Conservation (phyloP, 2,888 invertebrate genomes). For the Melinopterus prodromus region DNA sequence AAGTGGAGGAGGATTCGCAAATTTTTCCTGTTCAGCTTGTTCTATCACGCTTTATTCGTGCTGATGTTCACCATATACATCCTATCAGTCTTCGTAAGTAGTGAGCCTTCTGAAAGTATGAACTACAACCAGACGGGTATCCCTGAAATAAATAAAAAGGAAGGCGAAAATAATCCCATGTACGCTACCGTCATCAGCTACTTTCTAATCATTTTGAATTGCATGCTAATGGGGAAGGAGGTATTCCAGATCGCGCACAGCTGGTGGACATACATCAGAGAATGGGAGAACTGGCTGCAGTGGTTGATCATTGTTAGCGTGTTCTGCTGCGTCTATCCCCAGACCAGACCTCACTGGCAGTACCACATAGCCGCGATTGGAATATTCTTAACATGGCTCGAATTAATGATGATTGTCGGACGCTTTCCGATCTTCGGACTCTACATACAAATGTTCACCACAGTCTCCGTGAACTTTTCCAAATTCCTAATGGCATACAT, state of each 20-base stretch:
- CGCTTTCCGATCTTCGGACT: constrained; percentile 86
- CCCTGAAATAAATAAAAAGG: constrained; percentile 5
- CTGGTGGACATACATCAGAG: constrained; percentile 74
- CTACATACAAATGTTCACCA: constrained; percentile 89
- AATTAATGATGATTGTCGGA: constrained; percentile 86
- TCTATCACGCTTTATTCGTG: constrained; percentile 81
- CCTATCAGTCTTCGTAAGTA: constrained; percentile 68
- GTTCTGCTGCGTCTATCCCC: constrained; percentile 69
- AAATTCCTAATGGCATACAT: constrained; percentile 84
- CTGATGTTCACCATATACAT: constrained; percentile 78
- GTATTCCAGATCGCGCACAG: constrained; percentile 80
- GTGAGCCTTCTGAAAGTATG: constrained; percentile 41
- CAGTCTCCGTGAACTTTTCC: constrained; percentile 82
- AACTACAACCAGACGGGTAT: background rate
- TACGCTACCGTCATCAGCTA: constrained; percentile 60
- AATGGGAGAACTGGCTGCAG: constrained; percentile 89
- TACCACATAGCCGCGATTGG: constrained; percentile 83
- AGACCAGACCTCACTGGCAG: constrained; percentile 69
- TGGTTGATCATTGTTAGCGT: constrained; percentile 79
- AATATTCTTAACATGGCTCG: constrained; percentile 82
- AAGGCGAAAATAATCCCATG: background rate
- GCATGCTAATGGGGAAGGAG: constrained; percentile 75
- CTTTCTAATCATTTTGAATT: constrained; percentile 70
- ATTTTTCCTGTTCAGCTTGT: constrained; percentile 80
- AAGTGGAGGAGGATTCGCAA: constrained; percentile 86